phyloP scores from a whole-genome alignment of 2,113 vertebrate species.

The Boulengeromyrus knoepffleri region DNA sequence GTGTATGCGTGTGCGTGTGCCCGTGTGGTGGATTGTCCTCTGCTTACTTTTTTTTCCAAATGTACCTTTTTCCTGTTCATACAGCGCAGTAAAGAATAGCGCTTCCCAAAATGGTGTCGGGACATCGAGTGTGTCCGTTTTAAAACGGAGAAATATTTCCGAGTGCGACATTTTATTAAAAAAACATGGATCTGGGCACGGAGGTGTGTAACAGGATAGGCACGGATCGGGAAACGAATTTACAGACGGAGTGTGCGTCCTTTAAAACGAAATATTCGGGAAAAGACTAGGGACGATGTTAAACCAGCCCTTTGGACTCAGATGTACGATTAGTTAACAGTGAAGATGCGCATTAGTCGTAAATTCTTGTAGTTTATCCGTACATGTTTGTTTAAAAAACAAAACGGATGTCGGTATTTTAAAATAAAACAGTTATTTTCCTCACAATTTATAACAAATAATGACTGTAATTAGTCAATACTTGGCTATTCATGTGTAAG shows the following conservation, averaged over 20 bases:
- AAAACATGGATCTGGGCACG: background rate
- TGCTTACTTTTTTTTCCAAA: constrained; percentile 20
- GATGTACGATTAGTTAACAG: background rate
- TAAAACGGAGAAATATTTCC: constrained; percentile 15
- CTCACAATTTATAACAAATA: background rate
- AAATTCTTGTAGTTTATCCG: background rate
- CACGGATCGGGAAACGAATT: background rate
- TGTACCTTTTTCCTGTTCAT: background rate
- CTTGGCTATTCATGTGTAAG: background rate
- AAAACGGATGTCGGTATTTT: background rate
- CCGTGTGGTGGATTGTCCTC: constrained; percentile 17
- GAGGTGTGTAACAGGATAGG: background rate
- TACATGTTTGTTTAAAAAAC: background rate
- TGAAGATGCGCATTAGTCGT: background rate
- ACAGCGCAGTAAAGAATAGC: constrained; percentile 29
- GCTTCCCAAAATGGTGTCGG: constrained; percentile 64
- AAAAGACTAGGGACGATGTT: background rate
- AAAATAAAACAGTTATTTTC: background rate
- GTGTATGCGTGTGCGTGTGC: background rate
- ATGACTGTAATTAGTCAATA: background rate
- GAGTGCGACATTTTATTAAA: constrained; percentile 13
- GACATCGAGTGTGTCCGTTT: constrained; percentile 55
- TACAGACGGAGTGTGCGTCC: background rate
- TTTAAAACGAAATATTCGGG: background rate
- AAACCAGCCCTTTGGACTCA: background rate